Evolutionary conservation across 2,113 vertebrate species (phyloP), one percentile per base, ranked within the genome.

Genomic region (Cyanistes caeruleus): DNA sequence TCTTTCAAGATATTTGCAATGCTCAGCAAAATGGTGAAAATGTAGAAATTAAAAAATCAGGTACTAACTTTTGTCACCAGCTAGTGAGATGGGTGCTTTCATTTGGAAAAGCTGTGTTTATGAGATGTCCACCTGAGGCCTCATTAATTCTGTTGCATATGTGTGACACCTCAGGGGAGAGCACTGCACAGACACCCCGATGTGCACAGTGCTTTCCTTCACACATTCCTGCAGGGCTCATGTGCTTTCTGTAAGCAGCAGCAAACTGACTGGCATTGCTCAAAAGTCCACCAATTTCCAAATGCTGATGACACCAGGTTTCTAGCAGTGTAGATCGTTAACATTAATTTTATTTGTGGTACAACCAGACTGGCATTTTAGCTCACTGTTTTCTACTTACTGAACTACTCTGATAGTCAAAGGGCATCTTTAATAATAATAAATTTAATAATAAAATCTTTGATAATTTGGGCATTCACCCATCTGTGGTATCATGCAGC

Each of bases 111-210:
- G 11, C 11, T 58, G 43, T 68, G 17, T 2, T 63, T 25, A 31
- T 33, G 52, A 59, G 30, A 31, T 44, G 28, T 9, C 8, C 8
- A 30, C 15, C 27, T 13, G 49, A 81, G 90, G 37, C 46, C n/a
- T 49, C 51, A 14, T 46, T 78, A 10, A 18, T 5, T 55, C 8
- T 53, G 19, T 11, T 43, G 13, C 0, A 2, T 8, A 16, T 0
- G 0, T 15, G 31, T 87, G 64, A 4, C 14, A 21, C 11, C 27
- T 35, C 30, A 62, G 21, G 60, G 2, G 17, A 28, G 5, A 13
- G 20, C 0, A 1, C 48, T 7, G 33, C 16, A 41, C 55, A 68
- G 24, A 39, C 59, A 67, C 22, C 15, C 44, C 53, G 13, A 72
- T 2, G 1, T n/a, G 17, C 3, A 1, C 55, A 33, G 8, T 2